These are phyloP conservation scores for Macrosiphum euphorbiae DNA, from an alignment of 2,888 invertebrate species.

Conservation along the genomic window DNA sequence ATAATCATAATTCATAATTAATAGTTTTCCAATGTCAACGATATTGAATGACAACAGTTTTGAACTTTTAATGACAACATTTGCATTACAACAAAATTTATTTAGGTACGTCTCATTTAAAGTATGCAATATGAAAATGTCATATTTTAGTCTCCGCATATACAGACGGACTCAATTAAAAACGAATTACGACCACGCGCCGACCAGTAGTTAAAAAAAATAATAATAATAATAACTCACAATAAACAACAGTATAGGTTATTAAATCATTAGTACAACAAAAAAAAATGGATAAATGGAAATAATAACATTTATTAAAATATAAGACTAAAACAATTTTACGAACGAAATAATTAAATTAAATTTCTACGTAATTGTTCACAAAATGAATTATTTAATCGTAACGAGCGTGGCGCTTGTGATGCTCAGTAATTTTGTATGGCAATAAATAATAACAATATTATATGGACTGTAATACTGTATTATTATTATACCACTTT, in stretches of 20 bases:
- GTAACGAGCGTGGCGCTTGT: background rate
- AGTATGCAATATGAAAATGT: background rate
- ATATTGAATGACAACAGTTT: background rate
- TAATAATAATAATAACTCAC: background rate
- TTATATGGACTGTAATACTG: background rate
- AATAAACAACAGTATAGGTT: background rate
- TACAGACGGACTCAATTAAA: background rate
- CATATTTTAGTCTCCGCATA: background rate
- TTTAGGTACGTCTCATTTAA: background rate
- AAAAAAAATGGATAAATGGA: background rate
- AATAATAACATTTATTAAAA: background rate
- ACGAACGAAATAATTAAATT: conserved; percentile 9
- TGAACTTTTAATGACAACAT: background rate
- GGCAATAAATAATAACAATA: background rate
- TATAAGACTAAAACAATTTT: background rate
- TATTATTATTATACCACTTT: background rate
- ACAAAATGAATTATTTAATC: background rate
- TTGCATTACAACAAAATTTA: background rate
- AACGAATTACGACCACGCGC: background rate
- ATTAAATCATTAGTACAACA: background rate
- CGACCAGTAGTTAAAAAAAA: background rate
- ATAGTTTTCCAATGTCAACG: background rate
- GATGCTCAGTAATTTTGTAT: background rate
- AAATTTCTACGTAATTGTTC: background rate
- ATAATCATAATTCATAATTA: background rate